Base-by-base conservation (phyloP, 2,113 vertebrate species). In the Thunnus thynnus region DNA sequence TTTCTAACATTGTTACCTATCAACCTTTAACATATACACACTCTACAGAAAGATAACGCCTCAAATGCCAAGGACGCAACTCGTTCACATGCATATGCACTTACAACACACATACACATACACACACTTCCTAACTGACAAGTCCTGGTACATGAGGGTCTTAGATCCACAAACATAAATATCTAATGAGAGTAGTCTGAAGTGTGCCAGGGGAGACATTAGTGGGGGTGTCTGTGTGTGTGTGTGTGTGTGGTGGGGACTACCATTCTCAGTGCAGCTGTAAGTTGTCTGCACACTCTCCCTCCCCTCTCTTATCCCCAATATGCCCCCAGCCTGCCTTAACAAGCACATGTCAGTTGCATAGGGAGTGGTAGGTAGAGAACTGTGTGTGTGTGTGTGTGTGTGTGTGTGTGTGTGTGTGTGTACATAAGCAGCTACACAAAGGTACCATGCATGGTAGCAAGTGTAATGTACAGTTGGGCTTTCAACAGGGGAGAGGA, bases 81-180 rank as follows among this genome's bases (percentile, higher is more conserved):
- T 7, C 8, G 36, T 41, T 41, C 36, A 41, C 36, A 41, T 41
- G 36, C 36, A 41, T 41, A 41, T 41, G 9, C 36, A 41, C 36
- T 41, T 41, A 41, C 7, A 41, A 41, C 36, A 41, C 32, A 36
- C 57, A 47, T 58, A 58, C 74, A 72, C 68, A 78, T 13, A 58
- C 72, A 72, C 61, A 62, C 52, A 48, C 63, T 44, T 6, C 69
- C 41, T 72, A 82, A 41, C 36, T 41, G 36, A 41, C 36, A 36
- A 83, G 73, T 66, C 84, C 64, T 48, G 68, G 64, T 73, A 61
- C 75, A 70, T 75, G 74, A 63, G 76, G 65, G 77, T 83, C 83
- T 84, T 27, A 67, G 69, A 88, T 73, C 79, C 72, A 75, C 80
- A 84, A 82, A 85, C 84, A 88, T 86, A 89, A 88, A 88, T 87